A percentile compares a stretch with the other conserved stretches of the same genome.
Evolutionary conservation across 2,113 vertebrate species (phyloP).

Genomic region (Gavia stellata): DNA sequence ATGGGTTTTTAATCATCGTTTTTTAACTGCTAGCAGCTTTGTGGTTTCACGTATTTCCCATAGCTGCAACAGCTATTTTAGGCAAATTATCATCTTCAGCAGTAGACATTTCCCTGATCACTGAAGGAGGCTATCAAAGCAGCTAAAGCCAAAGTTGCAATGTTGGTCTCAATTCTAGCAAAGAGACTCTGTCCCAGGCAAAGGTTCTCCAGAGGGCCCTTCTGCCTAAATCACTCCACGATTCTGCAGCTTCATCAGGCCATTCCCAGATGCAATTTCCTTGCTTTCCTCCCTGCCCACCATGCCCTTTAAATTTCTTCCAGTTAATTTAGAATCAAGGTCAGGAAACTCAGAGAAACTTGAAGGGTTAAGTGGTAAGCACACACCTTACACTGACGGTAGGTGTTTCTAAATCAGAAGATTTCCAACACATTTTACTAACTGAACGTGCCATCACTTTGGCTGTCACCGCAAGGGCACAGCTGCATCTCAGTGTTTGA

Average conservation of each 20-base stretch:
- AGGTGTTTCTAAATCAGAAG: not conserved
- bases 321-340: not conserved
- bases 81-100: not conserved
- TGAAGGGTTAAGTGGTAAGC: not conserved
- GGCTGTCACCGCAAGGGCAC: conserved; percentile 2
- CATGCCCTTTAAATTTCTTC: not conserved
- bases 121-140: not conserved
- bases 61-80: not conserved
- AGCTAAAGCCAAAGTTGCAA: not conserved
- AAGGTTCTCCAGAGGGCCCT: not conserved
- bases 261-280: not conserved
- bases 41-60: conserved; percentile 1
- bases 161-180: not conserved
- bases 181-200: not conserved
- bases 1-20: not conserved
- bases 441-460: not conserved
- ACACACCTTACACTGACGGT: not conserved
- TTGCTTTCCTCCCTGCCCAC: not conserved
- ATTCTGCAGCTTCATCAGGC: not conserved
- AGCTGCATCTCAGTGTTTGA: not conserved
- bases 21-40: not conserved
- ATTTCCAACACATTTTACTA: not conserved
- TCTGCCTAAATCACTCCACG: not conserved
- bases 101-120: not conserved
- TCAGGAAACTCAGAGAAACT: not conserved